phyloP scores from a whole-genome alignment of 2,113 vertebrate species.

The Microcebus griseorufus region DNA sequence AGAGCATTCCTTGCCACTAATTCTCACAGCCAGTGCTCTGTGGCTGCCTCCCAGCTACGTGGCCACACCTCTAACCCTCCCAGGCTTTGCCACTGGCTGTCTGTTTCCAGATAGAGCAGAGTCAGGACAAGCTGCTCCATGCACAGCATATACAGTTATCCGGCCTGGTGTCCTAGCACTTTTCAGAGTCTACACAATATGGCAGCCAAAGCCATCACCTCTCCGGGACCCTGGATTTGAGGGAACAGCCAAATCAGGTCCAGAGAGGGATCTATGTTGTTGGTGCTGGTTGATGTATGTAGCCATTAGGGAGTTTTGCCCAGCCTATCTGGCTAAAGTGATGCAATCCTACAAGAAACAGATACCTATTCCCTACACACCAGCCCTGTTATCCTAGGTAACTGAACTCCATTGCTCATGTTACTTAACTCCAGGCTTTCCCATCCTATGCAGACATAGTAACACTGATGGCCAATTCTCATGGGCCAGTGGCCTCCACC shows the following conservation, averaged over 20 bases:
- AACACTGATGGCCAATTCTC: neutral
- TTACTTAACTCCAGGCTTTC: neutral
- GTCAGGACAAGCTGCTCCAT: neutral
- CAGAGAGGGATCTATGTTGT: neutral
- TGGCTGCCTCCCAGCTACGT: neutral
- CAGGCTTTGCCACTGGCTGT: neutral
- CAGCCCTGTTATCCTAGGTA: neutral
- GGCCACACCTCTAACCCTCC: neutral
- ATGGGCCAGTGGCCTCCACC: neutral
- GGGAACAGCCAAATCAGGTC: neutral
- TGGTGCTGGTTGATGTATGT: neutral
- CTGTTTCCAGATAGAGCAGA: neutral
- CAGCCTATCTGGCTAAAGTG: neutral
- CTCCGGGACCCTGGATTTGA: neutral
- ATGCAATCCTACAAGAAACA: neutral
- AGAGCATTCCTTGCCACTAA: neutral
- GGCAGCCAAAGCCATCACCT: neutral
- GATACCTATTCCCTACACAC: neutral
- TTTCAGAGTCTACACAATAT: neutral
- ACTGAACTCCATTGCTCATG: neutral
- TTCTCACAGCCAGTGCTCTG: neutral
- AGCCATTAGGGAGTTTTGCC: neutral
- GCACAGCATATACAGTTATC: neutral
- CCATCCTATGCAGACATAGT: neutral
- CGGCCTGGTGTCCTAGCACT: neutral